Percentiles rank a stretch among this genome's conserved stretches.
Evolutionary conservation across 2,888 invertebrate genomes (phyloP).

Genomic region (Thelaira solivaga): DNA sequence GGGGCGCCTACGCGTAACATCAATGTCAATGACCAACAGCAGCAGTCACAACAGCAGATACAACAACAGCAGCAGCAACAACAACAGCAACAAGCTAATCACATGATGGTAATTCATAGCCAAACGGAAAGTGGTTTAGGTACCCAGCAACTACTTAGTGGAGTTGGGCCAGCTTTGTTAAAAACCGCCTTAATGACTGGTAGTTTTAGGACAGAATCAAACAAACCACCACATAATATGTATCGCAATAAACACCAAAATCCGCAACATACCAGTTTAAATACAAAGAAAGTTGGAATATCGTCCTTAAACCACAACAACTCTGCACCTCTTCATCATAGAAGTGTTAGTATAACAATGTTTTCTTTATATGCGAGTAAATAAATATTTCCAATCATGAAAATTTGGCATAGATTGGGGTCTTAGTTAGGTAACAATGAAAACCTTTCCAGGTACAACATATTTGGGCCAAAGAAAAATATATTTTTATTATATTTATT

Average conservation of each 20-base stretch:
- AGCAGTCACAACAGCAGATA: too few relatives aligned
- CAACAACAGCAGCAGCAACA: too few relatives aligned
- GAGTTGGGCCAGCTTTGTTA: conserved; percentile 22
- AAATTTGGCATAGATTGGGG: too few relatives aligned
- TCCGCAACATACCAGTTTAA: conserved; percentile 23
- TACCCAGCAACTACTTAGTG: conserved; percentile 15
- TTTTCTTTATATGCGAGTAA: neutral
- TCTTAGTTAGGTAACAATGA: too few relatives aligned
- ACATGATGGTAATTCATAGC: conserved; percentile 29
- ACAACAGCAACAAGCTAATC: conserved; percentile 27
- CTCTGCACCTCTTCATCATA: conserved; percentile 69
- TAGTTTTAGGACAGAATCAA: conserved; percentile 30
- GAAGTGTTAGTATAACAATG: conserved; percentile 64
- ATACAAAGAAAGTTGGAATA: conserved; percentile 18
- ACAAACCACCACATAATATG: conserved; percentile 60
- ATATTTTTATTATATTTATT: too few relatives aligned
- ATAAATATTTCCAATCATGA: too few relatives aligned
- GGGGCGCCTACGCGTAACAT: conserved; percentile 11
- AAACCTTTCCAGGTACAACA: too few relatives aligned
- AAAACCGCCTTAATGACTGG: conserved; percentile 30
- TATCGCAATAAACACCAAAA: conserved; percentile 59
- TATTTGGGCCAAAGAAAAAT: too few relatives aligned
- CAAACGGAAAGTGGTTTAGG: conserved; percentile 23
- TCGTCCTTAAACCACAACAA: conserved; percentile 68
- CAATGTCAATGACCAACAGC: conserved; percentile 30